Evolutionary conservation across 2,888 invertebrate species (phyloP), one percentile per base, ranked within the genome.

Genomic region (Drosophila lacicola): DNA sequence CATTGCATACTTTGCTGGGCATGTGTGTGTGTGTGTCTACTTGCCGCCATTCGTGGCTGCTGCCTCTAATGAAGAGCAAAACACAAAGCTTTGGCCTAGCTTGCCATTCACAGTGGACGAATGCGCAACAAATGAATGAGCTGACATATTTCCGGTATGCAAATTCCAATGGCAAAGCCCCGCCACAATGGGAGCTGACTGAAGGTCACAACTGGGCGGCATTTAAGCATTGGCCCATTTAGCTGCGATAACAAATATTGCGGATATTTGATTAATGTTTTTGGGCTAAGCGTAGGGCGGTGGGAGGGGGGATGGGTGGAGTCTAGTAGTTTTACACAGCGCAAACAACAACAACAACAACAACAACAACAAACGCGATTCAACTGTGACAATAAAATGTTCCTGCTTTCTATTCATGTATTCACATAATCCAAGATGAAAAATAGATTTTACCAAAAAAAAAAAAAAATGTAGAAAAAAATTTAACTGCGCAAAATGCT

Each of bases 361-460:
- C 19, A 57, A 36, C 25, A 41, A 29, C 19, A 49, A 58, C 39
- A 70, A 78, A 62, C 53, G 50, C 70, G 64, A 72, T 69, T 70
- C 73, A 73, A 80, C 88, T 75, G 88, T 78, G 82, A 88, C 83
- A 84, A 87, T 84, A 84, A 84, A 87, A 84, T 78, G 85, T 74
- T 80, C 73, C 60, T 62, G 57, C 78, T 70, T 69, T 67, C 80
- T 72, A 85, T 87, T 87, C 83, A 87, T 87, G 83, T 82, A 84
- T 84, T 87, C 83, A 68, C 88, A 84, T 84, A 84, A 84, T 84
- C 83, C 83, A 75, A 84, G 88, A 87, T 84, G 83, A 84, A 84
- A 84, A 84, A 84, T 84, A 84, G 83, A 84, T 84, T 87, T 80
- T 66, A 73, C 72, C 74, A 82, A 78, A 87, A 54, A 53, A 53